Evolutionary conservation across 2,888 invertebrate species (phyloP), one percentile per base, ranked within the genome.

Genomic region (Willowsia nigromaculata): DNA sequence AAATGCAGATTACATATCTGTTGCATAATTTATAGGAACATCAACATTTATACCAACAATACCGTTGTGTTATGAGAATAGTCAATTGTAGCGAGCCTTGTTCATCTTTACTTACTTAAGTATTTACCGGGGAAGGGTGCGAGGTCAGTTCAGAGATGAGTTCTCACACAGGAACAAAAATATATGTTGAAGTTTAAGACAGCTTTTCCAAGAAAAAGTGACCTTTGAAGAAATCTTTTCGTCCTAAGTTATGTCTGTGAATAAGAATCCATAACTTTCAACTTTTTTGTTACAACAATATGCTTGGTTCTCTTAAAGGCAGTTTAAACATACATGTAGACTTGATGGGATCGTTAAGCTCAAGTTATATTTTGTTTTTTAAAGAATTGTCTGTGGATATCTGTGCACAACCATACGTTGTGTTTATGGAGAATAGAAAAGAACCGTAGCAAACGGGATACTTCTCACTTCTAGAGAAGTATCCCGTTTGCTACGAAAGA

Each of bases 171-270:
- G 47, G 30, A 37, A 65, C 43, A 56, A 25, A 68, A 68, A 47
- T 71, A 25, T 27, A 43, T 27, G 74, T 74, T 43, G 22, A 71
- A 71, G 40, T 71, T 37, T 43, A 56, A 85, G 76, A 76, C 74
- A 85, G 85, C 85, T 85, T 85, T 85, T 91, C 89, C 89, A 76
- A 83, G 91, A 88, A 91, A 91, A 91, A 90, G 89, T 90, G 91
- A 91, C 91, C 91, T 90, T 90, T 91, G 47, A 85, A 89, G 47
- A 47, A 85, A 74, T 25, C 74, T 74, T 47, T 33, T 43, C 33
- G 30, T 62, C 15, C 27, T 30, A 43, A 74, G 47, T 47, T 43
- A 43, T 74, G 47, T 74, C 47, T 74, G 47, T 50, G 65, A 65
- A 62, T 33, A n/a, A 40, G 83, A n/a, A 68, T 83, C 50, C 83